Evolutionary conservation across 30 jellyfish, hydroid and myxozoan genomes (phyloP), one percentile per base, ranked within the genome.

Genomic region (Chironex yamaguchii): DNA sequence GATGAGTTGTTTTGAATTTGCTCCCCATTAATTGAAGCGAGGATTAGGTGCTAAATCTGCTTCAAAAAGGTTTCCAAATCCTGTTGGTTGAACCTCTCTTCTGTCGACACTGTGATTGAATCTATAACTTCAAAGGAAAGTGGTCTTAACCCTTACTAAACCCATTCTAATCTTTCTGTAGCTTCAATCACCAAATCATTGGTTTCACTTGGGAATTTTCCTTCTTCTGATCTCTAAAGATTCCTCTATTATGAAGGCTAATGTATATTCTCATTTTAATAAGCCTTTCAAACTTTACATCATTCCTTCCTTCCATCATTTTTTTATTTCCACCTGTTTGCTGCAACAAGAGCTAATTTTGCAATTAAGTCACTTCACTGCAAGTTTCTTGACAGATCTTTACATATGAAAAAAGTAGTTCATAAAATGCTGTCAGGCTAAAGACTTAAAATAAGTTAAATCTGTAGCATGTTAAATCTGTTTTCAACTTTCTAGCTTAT

Each of bases 1-100:
- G 49, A 63, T 63, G 76, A 2, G 31, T 50, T 63, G 76, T 21
- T 63, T 24, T 63, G 24, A 29, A 63, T 63, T 63, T 63, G 52
- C 76, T 63, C 76, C 53, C 76, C 76, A 63, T 63, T 63, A 63
- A 24, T 20, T 12, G 76, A 63, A 63, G n/a, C 31, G 76, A 63
- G 76, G 25, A 63, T 9, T 63, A 24, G 31, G 25, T 63, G 52
- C 76, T 63, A 22, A 24, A 63, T 63, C 31, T 29, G 4, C 76
- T 13, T 27, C 71, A 67, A n/a, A n/a, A n/a, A 67, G 81, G 36
- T 30, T 14, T 30, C 81, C 24, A 67, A 67, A 24, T 67, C 71
- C 30, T 67, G 62, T 67, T 27, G 81, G 81, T 67, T 67, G 81
- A 67, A 67, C 81, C 81, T 29, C 17, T 67, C 67, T 14, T 24